phyloP scores from a whole-genome alignment of 2,113 vertebrate species.

The Actenoides lindsayi region DNA sequence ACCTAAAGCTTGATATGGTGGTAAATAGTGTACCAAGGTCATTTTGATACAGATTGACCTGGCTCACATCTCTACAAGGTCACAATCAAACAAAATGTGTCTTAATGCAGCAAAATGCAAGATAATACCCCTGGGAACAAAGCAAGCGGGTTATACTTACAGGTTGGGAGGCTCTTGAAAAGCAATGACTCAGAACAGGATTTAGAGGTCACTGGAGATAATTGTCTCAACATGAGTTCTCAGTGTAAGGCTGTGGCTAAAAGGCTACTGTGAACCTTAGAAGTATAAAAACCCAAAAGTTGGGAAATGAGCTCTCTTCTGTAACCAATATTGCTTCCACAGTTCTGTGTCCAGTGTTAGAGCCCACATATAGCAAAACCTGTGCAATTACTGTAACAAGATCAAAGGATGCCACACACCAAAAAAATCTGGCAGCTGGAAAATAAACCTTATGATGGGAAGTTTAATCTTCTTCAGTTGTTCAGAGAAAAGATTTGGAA shows the following conservation, averaged over 20 bases:
- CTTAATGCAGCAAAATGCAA: not conserved
- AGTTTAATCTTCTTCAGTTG: not conserved
- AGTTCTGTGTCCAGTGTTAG: not conserved
- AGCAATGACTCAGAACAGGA: not conserved
- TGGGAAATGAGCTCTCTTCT: not conserved
- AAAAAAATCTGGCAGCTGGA: not conserved
- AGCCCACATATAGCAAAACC: not conserved
- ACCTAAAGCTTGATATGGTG: not conserved
- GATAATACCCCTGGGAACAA: not conserved
- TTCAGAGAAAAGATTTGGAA: not conserved
- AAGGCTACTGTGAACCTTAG: not conserved
- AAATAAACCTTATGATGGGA: not conserved
- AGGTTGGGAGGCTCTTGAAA: not conserved
- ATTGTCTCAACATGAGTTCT: constrained; percentile 7
- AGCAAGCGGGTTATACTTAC: not conserved
- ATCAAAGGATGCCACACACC: not conserved
- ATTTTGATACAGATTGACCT: not conserved
- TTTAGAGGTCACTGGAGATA: constrained; percentile 15
- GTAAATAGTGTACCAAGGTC: not conserved
- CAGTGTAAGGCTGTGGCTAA: not conserved
- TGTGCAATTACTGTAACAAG: not conserved
- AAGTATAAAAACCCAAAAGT: not conserved
- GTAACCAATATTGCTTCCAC: not conserved
- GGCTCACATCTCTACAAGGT: not conserved
- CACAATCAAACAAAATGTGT: not conserved